These are phyloP conservation scores for Rhagonycha lutea DNA, from an alignment of 2,888 invertebrate species.

Conservation along the genomic window DNA sequence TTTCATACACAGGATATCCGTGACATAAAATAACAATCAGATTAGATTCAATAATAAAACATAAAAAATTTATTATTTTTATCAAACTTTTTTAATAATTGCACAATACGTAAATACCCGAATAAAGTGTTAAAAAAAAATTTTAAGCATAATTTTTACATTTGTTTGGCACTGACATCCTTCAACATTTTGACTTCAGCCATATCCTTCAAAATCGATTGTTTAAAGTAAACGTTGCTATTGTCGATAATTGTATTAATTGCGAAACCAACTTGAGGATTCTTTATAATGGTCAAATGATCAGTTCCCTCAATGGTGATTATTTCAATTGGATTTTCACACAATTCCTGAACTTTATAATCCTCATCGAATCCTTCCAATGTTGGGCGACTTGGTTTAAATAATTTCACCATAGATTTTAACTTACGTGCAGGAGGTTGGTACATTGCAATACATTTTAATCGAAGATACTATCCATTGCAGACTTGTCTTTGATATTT, in stretches of 20 bases:
- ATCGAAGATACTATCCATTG: conserved; percentile 58
- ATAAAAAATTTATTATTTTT: background rate
- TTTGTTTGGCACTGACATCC: background rate
- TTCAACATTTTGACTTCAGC: background rate
- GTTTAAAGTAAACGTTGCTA: conserved; percentile 3
- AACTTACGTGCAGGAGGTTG: conserved; percentile 51
- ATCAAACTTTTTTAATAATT: background rate
- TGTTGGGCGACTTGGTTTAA: conserved; percentile 66
- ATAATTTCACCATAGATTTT: conserved; percentile 62
- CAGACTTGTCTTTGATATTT: conserved; percentile 54
- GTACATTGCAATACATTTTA: conserved; percentile 60
- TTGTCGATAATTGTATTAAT: conserved; percentile 54
- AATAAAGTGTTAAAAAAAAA: background rate
- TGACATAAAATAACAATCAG: too few relatives aligned
- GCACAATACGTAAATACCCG: background rate
- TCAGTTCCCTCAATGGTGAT: conserved; percentile 71
- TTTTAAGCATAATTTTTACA: background rate
- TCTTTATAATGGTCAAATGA: conserved; percentile 71
- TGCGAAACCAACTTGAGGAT: conserved; percentile 64
- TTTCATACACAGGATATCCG: background rate
- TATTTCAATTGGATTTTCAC: conserved; percentile 62
- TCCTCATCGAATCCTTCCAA: conserved; percentile 63
- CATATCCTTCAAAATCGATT: conserved; percentile 4
- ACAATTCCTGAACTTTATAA: conserved; percentile 66
- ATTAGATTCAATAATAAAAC: background rate